phyloP scores from a whole-genome alignment of 2,113 vertebrate genomes.

The Scopus umbretta region DNA sequence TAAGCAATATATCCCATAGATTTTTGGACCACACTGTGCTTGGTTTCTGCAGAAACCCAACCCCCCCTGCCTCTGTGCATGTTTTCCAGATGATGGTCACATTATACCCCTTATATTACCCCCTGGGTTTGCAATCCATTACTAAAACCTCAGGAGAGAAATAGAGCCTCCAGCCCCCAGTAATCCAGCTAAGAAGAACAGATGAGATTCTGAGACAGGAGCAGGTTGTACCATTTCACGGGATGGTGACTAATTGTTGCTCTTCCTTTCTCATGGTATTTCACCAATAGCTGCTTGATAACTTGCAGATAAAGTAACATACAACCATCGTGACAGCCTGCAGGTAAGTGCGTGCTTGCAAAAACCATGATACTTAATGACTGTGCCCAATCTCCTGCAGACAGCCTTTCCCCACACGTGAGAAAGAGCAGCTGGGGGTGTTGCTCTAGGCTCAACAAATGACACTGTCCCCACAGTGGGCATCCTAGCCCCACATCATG shows the following conservation, averaged over 20 bases:
- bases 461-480: background rate
- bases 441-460: background rate
- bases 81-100: background rate
- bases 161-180: background rate
- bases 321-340: background rate
- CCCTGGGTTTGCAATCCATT: background rate
- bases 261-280: background rate
- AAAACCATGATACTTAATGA: rapidly evolving
- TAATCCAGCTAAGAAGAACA: background rate
- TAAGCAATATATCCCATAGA: background rate
- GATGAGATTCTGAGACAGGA: background rate
- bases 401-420: background rate
- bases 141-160: background rate
- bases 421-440: background rate
- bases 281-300: background rate
- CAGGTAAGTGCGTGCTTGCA: background rate
- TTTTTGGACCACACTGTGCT: background rate
- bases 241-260: background rate
- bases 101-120: background rate
- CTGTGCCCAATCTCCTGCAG: background rate
- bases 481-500: background rate
- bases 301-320: background rate
- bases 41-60: background rate
- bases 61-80: background rate
- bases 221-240: background rate